Percentiles rank a stretch among this genome's conserved stretches.
Evolutionary conservation across 2,888 invertebrate genomes (phyloP).

Genomic region (Mythimna impura): DNA sequence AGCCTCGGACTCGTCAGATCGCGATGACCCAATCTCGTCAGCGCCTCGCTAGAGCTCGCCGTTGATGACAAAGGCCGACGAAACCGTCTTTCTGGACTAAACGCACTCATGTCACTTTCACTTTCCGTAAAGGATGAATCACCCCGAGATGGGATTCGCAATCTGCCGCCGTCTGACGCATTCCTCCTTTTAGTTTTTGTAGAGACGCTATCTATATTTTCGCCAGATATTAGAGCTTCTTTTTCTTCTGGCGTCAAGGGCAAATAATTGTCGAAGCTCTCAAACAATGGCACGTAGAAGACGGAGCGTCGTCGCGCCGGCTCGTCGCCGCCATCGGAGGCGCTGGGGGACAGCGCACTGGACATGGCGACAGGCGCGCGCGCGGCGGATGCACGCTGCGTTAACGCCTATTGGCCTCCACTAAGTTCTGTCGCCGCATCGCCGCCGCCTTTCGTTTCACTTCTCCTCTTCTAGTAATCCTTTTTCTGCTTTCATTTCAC

Average conservation of each 20-base stretch:
- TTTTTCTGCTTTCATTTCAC: constrained; percentile 78
- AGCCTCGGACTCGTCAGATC: constrained; percentile 85
- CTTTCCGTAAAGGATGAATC: constrained; percentile 87
- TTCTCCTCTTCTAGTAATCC: constrained; percentile 75
- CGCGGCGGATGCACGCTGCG: constrained; percentile 82
- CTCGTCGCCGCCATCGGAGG: constrained; percentile 85
- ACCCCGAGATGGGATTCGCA: constrained; percentile 77
- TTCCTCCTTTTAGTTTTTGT: constrained; percentile 80
- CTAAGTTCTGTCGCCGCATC: constrained; percentile 78
- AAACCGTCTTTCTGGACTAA: constrained; percentile 82
- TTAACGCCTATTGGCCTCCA: constrained; percentile 79
- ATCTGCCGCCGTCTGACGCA: constrained; percentile 75
- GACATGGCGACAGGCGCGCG: constrained; percentile 79
- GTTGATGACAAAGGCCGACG: constrained; percentile 86
- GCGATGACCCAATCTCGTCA: constrained; percentile 82
- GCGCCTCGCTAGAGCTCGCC: constrained; percentile 85
- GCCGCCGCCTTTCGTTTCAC: constrained; percentile 82
- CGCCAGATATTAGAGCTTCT: constrained; percentile 84
- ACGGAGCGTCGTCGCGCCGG: constrained; percentile 92
- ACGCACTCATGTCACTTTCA: constrained; percentile 85
- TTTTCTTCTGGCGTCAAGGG: constrained; percentile 88
- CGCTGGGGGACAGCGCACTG: constrained; percentile 79
- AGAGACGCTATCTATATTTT: constrained; percentile 72
- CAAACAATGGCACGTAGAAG: constrained; percentile 93
- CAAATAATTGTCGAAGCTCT: constrained; percentile 90